Conservation (phyloP, 1,140 invertebrate species). For the Hetaerina americana region DNA sequence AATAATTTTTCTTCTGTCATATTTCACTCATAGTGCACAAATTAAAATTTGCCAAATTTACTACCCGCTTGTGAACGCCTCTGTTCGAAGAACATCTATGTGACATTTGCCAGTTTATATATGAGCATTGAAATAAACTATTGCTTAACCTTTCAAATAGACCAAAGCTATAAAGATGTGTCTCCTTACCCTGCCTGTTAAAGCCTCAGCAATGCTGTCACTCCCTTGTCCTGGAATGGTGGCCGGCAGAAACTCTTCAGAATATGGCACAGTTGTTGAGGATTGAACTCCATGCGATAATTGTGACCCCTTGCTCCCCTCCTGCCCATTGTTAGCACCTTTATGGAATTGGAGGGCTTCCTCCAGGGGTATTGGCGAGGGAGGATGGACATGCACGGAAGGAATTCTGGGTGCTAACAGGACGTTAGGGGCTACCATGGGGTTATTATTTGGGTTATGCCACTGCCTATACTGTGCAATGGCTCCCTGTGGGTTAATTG, state of each 20-base stretch:
- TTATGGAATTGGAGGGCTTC: neutral
- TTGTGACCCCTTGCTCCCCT: neutral
- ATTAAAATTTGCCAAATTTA: neutral
- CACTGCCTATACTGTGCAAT: neutral
- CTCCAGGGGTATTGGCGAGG: neutral
- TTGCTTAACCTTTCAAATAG: neutral
- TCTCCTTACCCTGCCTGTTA: neutral
- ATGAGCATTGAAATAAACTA: neutral
- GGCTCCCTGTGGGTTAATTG: neutral
- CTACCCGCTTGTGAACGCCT: neutral
- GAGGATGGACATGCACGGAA: neutral
- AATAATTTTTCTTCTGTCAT: too few species aligned
- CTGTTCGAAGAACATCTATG: neutral
- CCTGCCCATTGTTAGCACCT: neutral
- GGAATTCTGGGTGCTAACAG: neutral
- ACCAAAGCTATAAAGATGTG: neutral
- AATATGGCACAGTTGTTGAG: neutral
- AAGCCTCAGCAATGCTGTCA: neutral
- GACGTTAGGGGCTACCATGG: neutral
- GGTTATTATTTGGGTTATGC: neutral
- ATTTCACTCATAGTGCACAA: neutral
- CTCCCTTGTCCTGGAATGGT: neutral
- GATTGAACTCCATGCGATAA: neutral
- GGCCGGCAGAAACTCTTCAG: neutral
- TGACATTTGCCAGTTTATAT: neutral